Evolutionary conservation across 2,113 vertebrate species (phyloP).

Genomic region (Callithrix jacchus): DNA sequence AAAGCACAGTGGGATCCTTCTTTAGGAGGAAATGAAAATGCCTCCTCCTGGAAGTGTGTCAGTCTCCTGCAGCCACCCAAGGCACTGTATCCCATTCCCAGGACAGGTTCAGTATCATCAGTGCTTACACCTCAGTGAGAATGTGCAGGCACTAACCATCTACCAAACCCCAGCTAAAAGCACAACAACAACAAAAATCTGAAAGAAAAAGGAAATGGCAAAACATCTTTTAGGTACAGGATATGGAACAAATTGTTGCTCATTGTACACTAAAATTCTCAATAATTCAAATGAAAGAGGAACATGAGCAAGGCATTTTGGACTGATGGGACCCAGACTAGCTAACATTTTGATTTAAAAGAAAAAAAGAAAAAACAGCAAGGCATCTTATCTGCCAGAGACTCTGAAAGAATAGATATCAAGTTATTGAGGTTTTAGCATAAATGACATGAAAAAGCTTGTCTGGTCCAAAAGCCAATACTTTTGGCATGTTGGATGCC

Average conservation of each 20-base stretch:
- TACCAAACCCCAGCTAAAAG: constrained; percentile 34
- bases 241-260: background rate
- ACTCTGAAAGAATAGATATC: constrained; percentile 21
- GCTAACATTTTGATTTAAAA: background rate
- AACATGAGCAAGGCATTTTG: background rate
- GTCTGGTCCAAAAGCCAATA: background rate
- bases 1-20: background rate
- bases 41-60: background rate
- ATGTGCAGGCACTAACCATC: background rate
- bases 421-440: background rate
- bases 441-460: background rate
- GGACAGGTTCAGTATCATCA: background rate
- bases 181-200: background rate
- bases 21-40: background rate
- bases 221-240: background rate
- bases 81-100: background rate
- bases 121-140: background rate
- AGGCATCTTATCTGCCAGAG: background rate
- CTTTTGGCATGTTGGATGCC: background rate
- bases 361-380: background rate
- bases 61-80: background rate
- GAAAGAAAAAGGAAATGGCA: constrained; percentile 17
- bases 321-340: background rate
- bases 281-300: constrained; percentile 41
- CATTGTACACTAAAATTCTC: background rate